Percentiles rank a stretch among this genome's conserved stretches.
phyloP scores from a whole-genome alignment of 2,888 invertebrate species.

The Folsomia manolachei region DNA sequence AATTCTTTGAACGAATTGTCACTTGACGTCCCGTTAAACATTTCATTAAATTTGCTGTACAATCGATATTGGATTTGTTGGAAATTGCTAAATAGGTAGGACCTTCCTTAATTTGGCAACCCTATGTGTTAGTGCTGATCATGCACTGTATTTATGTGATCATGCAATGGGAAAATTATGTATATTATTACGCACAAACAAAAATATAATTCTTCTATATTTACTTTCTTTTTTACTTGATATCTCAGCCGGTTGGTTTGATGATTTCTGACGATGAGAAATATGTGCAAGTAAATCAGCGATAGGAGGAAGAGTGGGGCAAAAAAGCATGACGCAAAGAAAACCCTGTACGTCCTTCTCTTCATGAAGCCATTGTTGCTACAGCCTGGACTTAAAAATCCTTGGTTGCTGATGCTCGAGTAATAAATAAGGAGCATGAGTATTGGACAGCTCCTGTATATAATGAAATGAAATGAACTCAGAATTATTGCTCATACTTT shows the following conservation, averaged over 20 bases:
- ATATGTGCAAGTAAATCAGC: slow-evolving; percentile 63
- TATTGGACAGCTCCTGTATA: slow-evolving; percentile 55
- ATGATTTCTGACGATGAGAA: slow-evolving; percentile 60
- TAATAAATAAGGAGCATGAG: slow-evolving; percentile 59
- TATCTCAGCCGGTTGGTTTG: slow-evolving; percentile 57
- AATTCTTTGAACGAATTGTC: too few relatives aligned
- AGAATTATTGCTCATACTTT: too few relatives aligned
- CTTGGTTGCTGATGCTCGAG: slow-evolving; percentile 57
- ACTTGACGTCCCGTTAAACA: too few relatives aligned
- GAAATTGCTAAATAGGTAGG: too few relatives aligned
- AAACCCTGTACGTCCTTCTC: slow-evolving; percentile 57
- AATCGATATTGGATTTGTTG: too few relatives aligned
- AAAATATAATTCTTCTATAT: not conserved
- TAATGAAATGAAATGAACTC: not conserved
- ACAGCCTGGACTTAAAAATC: slow-evolving; percentile 53
- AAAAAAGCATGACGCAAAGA: slow-evolving; percentile 60
- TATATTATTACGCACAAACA: too few relatives aligned
- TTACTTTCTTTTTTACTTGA: slow-evolving; percentile 42
- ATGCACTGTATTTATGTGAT: too few relatives aligned
- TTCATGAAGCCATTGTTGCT: slow-evolving; percentile 50
- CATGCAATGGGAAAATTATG: too few relatives aligned
- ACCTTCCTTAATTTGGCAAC: too few relatives aligned
- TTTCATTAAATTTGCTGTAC: too few relatives aligned
- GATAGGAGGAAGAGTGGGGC: slow-evolving; percentile 62
- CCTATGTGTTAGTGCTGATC: too few relatives aligned